phyloP scores from a whole-genome alignment of 2,113 vertebrate species.

The Nettapus auritus region DNA sequence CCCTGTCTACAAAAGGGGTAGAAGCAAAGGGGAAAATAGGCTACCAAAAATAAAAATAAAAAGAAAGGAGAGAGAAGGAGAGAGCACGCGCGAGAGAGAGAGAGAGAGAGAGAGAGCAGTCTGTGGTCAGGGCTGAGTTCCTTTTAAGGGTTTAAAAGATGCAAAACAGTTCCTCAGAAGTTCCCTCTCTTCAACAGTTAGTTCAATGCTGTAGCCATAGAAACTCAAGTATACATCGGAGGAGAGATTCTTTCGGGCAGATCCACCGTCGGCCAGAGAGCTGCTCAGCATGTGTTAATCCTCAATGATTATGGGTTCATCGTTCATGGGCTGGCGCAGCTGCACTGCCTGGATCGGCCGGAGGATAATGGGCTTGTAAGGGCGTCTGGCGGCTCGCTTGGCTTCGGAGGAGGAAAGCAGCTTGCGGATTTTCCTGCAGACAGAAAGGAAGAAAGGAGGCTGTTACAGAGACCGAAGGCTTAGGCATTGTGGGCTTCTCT shows the following conservation, averaged over 20 bases:
- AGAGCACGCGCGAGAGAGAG: constrained; percentile 56
- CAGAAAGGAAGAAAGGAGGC: neutral
- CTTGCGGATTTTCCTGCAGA: constrained; percentile 81
- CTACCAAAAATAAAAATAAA: constrained; percentile 70
- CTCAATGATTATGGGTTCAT: constrained; percentile 83
- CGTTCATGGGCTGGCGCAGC: constrained; percentile 79
- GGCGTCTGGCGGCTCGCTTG: constrained; percentile 81
- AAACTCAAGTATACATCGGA: constrained; percentile 54
- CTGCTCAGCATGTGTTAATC: constrained; percentile 75
- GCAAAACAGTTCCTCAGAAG: constrained; percentile 74
- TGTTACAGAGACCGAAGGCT: neutral
- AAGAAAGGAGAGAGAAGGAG: constrained; percentile 47
- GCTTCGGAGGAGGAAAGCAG: constrained; percentile 84
- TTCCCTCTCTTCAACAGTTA: constrained; percentile 60
- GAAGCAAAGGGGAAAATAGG: constrained; percentile 66
- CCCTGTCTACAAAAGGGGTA: constrained; percentile 79
- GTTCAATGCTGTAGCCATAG: constrained; percentile 54
- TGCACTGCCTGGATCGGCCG: constrained; percentile 78
- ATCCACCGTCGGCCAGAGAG: constrained; percentile 1
- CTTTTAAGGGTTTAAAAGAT: constrained; percentile 81
- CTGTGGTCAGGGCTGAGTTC: constrained; percentile 76
- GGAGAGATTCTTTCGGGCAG: constrained; percentile 63
- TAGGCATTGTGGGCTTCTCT: rapidly evolving
- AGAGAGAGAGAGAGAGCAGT: constrained; percentile 76
- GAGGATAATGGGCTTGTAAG: constrained; percentile 81